Percentiles rank a stretch among this genome's conserved stretches.
These are phyloP conservation scores for Ctenochaetus hawaiiensis DNA, from an alignment of 2,797 vertebrate genomes.

Conservation along the genomic window DNA sequence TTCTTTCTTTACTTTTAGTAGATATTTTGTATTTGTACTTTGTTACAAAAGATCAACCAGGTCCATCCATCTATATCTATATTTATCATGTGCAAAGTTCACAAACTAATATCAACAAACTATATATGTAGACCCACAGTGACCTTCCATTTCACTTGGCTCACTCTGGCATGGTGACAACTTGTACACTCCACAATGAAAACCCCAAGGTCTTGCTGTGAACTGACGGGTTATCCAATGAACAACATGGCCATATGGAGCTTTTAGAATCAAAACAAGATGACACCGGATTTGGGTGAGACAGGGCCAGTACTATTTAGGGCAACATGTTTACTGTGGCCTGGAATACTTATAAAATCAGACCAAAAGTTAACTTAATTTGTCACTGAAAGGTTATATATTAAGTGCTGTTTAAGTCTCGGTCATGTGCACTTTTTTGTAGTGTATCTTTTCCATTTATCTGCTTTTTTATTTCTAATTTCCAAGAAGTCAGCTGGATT, in stretches of 20 bases:
- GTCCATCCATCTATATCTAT: background rate
- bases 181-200: background rate
- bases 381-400: background rate
- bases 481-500: constrained; percentile 21
- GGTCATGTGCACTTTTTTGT: background rate
- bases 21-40: background rate
- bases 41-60: background rate
- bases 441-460: constrained; percentile 17
- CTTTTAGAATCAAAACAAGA: constrained; percentile 13
- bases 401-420: background rate
- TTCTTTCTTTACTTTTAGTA: background rate
- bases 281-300: background rate
- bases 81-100: background rate
- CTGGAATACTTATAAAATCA: background rate
- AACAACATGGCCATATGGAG: background rate
- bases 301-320: background rate
- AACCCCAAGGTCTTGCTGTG: background rate
- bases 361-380: background rate
- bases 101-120: background rate
- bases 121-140: background rate
- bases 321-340: background rate
- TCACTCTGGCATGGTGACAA: background rate
- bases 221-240: background rate
- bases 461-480: background rate
- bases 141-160: background rate